Conservation (phyloP, 35 echinoderm and acorn worm species). For the Ophioderma brevispina region DNA sequence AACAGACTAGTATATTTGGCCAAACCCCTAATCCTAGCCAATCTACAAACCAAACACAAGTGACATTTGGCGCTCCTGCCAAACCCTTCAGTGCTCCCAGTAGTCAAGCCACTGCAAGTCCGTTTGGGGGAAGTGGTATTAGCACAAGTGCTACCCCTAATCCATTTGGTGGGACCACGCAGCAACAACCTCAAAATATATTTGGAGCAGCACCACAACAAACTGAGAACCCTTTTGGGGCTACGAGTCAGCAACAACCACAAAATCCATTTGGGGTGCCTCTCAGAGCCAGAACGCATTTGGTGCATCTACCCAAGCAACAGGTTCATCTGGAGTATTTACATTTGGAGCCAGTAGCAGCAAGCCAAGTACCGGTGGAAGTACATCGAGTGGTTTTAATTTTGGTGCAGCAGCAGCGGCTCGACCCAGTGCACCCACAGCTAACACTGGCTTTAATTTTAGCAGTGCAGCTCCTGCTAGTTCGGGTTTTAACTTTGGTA, state of each 20-base stretch:
- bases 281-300: background rate
- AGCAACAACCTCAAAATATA: background rate
- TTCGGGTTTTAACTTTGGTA: constrained; percentile 20
- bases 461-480: background rate
- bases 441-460: background rate
- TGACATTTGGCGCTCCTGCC: background rate
- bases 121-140: background rate
- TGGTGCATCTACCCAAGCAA: background rate
- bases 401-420: background rate
- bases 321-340: background rate
- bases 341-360: background rate
- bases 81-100: background rate
- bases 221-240: constrained; percentile 1
- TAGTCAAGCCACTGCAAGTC: background rate
- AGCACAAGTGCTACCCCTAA: background rate
- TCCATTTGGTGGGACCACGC: background rate
- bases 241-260: background rate
- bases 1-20: background rate
- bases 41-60: background rate
- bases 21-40: background rate
- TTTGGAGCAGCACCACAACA: constrained; percentile 2
- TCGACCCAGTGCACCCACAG: background rate
- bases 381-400: background rate
- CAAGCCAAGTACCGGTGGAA: background rate
- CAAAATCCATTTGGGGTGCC: background rate